Evolutionary conservation across 2,888 invertebrate species (phyloP).

Genomic region (Nymphalis urticae): DNA sequence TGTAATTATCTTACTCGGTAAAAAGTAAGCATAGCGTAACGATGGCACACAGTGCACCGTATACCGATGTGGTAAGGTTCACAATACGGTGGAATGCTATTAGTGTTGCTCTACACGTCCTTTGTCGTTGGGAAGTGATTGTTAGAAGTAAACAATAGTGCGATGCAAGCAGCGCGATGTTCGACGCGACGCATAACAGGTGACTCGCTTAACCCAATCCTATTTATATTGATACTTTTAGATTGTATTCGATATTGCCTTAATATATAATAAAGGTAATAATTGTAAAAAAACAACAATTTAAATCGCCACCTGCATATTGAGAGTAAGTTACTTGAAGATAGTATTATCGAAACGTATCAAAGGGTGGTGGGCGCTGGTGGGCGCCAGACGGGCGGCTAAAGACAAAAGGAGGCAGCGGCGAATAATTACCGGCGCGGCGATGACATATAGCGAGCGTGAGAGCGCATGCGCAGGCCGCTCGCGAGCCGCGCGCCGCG

Average conservation of each 20-base stretch:
- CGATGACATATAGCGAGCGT: conserved; percentile 29
- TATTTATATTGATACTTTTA: background rate
- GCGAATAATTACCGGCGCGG: conserved; percentile 22
- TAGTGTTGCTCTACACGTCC: background rate
- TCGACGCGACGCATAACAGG: background rate
- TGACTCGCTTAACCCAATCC: background rate
- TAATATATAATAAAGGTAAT: background rate
- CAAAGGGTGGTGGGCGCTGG: background rate
- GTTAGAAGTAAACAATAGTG: conserved; percentile 9
- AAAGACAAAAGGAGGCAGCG: conserved; percentile 26
- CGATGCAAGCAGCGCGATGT: background rate
- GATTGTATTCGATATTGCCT: background rate
- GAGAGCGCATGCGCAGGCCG: conserved; percentile 27
- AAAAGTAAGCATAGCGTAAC: conserved; percentile 25
- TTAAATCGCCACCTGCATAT: background rate
- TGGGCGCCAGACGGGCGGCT: conserved; percentile 11
- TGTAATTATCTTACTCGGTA: conserved; percentile 34
- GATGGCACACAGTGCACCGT: conserved; percentile 10
- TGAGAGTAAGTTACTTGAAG: background rate
- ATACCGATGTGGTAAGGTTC: background rate
- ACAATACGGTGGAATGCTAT: background rate
- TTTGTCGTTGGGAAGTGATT: conserved; percentile 7
- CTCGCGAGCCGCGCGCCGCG: conserved; percentile 24
- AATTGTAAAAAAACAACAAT: background rate
- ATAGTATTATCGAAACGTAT: background rate